Evolutionary conservation across 2,888 invertebrate species (phyloP).

Genomic region (Eumacrocentrus americanus): DNA sequence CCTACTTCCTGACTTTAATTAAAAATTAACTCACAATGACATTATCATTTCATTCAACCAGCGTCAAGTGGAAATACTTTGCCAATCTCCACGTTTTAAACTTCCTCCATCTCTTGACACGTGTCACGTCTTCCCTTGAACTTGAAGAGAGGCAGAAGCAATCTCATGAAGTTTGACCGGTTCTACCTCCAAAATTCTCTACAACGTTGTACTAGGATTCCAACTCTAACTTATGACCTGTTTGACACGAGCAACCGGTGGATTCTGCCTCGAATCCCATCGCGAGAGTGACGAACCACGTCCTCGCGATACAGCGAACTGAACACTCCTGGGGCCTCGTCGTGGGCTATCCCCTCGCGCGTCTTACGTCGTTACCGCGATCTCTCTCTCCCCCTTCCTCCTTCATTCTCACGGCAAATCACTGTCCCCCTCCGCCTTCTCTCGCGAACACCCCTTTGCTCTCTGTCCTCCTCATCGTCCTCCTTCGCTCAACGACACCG

Average conservation of each 20-base stretch:
- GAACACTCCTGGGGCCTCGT: conserved; percentile 47
- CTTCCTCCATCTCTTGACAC: background rate
- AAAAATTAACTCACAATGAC: conserved; percentile 26
- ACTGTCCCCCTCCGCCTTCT: conserved; percentile 28
- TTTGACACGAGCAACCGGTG: background rate
- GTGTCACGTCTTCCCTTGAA: too few relatives aligned
- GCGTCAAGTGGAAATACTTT: background rate
- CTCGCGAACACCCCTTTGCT: conserved; percentile 8
- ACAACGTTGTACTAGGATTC: background rate
- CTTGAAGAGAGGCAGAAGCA: too few relatives aligned
- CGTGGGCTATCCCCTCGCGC: conserved; percentile 38
- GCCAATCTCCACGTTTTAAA: background rate
- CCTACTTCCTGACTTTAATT: conserved; percentile 36
- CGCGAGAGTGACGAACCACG: conserved; percentile 28
- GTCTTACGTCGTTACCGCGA: conserved; percentile 48
- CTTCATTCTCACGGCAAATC: conserved; percentile 34
- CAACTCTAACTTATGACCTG: background rate
- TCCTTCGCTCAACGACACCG: conserved; percentile 6
- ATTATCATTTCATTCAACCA: conserved; percentile 7
- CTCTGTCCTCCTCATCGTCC: conserved; percentile 14
- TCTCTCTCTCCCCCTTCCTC: conserved; percentile 36
- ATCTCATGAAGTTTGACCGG: too few relatives aligned
- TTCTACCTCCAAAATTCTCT: background rate
- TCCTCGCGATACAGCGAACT: conserved; percentile 49
- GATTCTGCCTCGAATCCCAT: conserved; percentile 13